Base-by-base conservation (phyloP, 1,140 invertebrate species). In the Zeugodacus cucurbitae region DNA sequence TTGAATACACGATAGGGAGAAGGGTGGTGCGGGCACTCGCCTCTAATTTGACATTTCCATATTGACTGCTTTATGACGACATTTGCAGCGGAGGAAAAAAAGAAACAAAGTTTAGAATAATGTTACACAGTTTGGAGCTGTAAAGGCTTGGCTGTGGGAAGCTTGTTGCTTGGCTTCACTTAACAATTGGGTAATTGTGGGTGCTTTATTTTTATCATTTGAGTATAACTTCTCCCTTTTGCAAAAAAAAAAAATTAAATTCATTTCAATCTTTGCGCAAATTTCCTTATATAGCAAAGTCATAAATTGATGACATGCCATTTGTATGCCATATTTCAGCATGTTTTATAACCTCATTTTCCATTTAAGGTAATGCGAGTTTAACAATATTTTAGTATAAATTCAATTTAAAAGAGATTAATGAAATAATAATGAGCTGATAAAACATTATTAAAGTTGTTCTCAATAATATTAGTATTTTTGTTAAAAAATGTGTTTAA, bases 121-220 rank as follows among this genome's bases (percentile, higher is more conserved):
- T 64, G 32, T 20, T 14, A 58, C 57, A 58, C 58, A 59, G 22
- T 20, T 59, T 59, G 6, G 8, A n/a, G 22, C n/a, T 62, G 58
- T 22, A 48, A 82, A 82, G 74, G 74, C 74, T 82, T 44, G 74
- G 74, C 74, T 78, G 32, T 34, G 64, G 26, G 14, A 14, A 14
- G 64, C 64, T 34, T 70, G n/a, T 26, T 62, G 58, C 58, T 62
- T 10, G 41, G 41, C 74, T 82, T 82, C 74, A 82, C 74, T 82
- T 82, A 22, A 82, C 41, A 82, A 82, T 82, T 82, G 48, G 74
- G 74, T 26, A 26, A 26, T 82, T 82, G 26, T 82, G 74, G 74
- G 74, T 48, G 74, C 17, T 82, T 14, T 44, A 26, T 37, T 11
- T 70, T 20, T 20, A 32, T 70, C 34, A 37, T 41, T 74, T 20